Percentiles rank a stretch among this genome's conserved stretches.
Evolutionary conservation across 2,888 invertebrate genomes (phyloP).

Genomic region (Cephus pygmeus): DNA sequence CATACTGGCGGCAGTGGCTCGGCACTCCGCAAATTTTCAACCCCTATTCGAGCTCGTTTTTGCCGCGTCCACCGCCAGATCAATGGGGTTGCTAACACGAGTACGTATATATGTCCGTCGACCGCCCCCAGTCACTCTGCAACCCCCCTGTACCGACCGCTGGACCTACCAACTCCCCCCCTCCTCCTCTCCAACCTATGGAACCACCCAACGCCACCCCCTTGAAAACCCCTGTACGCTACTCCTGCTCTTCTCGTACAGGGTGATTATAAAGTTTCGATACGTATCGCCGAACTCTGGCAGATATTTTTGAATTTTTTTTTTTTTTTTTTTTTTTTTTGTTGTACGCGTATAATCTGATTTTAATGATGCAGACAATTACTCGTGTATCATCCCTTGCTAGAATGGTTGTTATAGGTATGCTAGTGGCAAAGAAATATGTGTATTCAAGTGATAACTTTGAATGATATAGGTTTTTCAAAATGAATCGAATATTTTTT

Average conservation of each 20-base stretch:
- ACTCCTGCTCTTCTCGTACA: conserved; percentile 32
- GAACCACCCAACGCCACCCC: conserved; percentile 34
- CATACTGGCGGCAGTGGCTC: conserved; percentile 41
- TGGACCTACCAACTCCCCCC: conserved; percentile 22
- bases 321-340: not conserved
- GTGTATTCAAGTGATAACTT: not conserved
- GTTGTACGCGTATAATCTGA: not conserved
- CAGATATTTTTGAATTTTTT: not conserved
- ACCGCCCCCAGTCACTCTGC: conserved; percentile 38
- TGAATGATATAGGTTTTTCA: not conserved
- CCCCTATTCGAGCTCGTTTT: conserved; percentile 57
- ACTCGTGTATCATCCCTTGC: not conserved
- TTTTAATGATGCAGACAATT: not conserved
- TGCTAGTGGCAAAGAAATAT: not conserved
- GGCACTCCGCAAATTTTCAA: conserved; percentile 61
- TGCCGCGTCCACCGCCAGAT: conserved; percentile 63
- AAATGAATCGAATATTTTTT: not conserved
- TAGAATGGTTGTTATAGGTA: not conserved
- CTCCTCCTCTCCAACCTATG: conserved; percentile 13
- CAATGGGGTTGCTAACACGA: conserved; percentile 66
- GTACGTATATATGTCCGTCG: conserved; percentile 58
- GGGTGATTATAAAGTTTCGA: conserved; percentile 54
- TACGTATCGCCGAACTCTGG: not conserved
- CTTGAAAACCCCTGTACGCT: conserved; percentile 25
- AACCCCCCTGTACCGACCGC: conserved; percentile 21